Evolutionary conservation across 2,113 vertebrate species (phyloP).

Genomic region (Lophochroa leadbeateri): DNA sequence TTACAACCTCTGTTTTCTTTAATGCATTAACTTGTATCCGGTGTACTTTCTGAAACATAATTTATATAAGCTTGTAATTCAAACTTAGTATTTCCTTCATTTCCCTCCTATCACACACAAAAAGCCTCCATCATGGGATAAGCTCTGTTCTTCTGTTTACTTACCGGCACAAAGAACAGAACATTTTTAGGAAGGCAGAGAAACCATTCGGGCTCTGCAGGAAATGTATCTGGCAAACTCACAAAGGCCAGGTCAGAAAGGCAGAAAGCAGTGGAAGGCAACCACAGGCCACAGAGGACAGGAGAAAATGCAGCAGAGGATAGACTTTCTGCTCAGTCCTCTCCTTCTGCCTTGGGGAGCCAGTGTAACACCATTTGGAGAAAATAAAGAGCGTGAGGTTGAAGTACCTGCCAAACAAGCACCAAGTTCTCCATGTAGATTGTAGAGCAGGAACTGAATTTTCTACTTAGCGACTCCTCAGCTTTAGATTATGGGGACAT

Average conservation of each 20-base stretch:
- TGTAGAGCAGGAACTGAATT: neutral
- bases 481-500: neutral
- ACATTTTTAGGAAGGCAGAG: neutral
- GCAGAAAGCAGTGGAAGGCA: neutral
- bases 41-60: conserved; percentile 44
- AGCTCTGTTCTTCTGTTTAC: conserved; percentile 21
- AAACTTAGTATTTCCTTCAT: conserved; percentile 36
- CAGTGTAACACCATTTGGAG: neutral
- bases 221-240: neutral
- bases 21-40: conserved; percentile 12
- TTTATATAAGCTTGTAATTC: conserved; percentile 30
- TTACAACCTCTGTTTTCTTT: neutral
- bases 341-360: neutral
- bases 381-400: neutral
- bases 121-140: neutral
- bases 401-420: neutral
- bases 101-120: neutral
- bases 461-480: neutral
- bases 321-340: neutral
- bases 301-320: neutral
- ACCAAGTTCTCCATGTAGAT: neutral
- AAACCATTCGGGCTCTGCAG: neutral
- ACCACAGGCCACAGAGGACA: neutral
- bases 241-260: neutral
- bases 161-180: conserved; percentile 19